Evolutionary conservation across 2,888 invertebrate species (phyloP).

Genomic region (Agapostemon virescens): DNA sequence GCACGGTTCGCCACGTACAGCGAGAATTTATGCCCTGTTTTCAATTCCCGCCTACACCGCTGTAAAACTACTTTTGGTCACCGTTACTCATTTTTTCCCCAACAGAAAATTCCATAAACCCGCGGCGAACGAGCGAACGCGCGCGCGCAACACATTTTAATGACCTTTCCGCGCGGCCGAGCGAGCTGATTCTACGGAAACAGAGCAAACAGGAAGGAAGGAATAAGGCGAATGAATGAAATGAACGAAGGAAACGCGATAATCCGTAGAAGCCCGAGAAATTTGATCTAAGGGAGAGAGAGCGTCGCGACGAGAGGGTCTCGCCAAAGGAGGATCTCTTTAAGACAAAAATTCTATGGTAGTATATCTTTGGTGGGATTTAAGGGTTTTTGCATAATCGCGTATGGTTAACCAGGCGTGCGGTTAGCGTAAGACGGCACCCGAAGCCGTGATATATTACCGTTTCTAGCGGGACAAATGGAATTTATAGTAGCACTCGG

Average conservation of each 20-base stretch:
- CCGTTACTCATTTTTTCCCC: conserved; percentile 37
- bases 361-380: conserved; percentile 21
- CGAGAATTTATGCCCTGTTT: conserved; percentile 57
- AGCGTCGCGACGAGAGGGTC: neutral
- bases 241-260: neutral
- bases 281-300: neutral
- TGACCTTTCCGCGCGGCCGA: neutral
- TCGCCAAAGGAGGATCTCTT: neutral
- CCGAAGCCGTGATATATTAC: conserved; percentile 50
- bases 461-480: conserved; percentile 68
- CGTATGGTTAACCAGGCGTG: conserved; percentile 42
- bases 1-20: conserved; percentile 46
- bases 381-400: conserved; percentile 46
- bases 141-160: conserved; percentile 19
- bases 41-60: conserved; percentile 49
- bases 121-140: neutral
- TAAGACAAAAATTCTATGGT: neutral
- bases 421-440: conserved; percentile 33
- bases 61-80: conserved; percentile 43
- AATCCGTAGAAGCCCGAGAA: neutral
- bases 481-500: conserved; percentile 69
- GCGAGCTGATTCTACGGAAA: neutral
- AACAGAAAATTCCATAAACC: conserved; percentile 15
- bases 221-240: neutral
- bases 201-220: neutral